Percentiles rank a stretch among this genome's conserved stretches.
Evolutionary conservation across 2,888 invertebrate species (phyloP).

Genomic region (Orchesellides sinensis): DNA sequence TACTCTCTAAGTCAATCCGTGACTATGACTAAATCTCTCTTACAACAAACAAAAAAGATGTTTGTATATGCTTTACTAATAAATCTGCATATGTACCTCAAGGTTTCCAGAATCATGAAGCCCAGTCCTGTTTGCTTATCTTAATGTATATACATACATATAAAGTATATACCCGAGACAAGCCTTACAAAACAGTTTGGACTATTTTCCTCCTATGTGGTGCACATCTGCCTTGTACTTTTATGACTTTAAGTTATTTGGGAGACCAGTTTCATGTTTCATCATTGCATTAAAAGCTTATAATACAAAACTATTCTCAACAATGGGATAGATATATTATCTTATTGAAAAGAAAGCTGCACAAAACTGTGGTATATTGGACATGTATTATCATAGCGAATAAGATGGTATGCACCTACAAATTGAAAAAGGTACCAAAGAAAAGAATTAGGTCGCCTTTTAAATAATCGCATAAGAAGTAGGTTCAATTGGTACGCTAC

Average conservation of each 20-base stretch:
- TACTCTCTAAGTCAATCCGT: too few species aligned
- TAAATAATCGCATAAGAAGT: too few species aligned
- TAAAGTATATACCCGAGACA: not conserved
- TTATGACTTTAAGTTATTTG: too few species aligned
- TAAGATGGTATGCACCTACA: too few species aligned
- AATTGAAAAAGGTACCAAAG: constrained; percentile 1
- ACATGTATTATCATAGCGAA: too few species aligned
- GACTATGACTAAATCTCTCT: not conserved
- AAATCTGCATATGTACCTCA: constrained; percentile 3
- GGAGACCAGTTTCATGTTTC: too few species aligned
- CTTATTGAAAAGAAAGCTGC: too few species aligned
- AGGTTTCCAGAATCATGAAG: constrained; percentile 33
- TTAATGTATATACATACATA: not conserved
- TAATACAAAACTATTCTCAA: too few species aligned
- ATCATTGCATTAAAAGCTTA: too few species aligned
- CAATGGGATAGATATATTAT: too few species aligned
- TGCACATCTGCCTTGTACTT: not conserved
- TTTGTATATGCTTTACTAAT: constrained; percentile 4
- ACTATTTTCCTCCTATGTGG: not conserved
- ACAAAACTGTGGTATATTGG: too few species aligned
- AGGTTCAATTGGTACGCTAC: too few species aligned
- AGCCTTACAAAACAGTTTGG: not conserved
- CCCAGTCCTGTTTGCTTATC: not conserved
- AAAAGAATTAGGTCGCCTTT: constrained; percentile 11
- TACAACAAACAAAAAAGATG: not conserved